Conservation (phyloP, 2,888 invertebrate genomes). For the Acleris literana region DNA sequence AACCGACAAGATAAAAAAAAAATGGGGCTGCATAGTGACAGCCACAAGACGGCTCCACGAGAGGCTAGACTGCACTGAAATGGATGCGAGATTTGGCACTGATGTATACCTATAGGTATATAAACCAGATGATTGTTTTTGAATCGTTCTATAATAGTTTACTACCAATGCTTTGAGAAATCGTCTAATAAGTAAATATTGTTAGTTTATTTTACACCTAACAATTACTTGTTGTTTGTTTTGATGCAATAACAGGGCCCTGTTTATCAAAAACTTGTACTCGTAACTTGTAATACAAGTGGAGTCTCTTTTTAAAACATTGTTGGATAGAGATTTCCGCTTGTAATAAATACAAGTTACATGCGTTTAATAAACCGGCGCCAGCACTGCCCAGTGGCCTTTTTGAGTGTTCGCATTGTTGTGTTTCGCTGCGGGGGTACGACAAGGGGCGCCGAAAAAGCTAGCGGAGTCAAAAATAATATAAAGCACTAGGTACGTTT, state of each 20-base stretch:
- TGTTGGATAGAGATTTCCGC: too few relatives aligned
- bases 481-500: too few relatives aligned
- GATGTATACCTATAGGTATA: neutral
- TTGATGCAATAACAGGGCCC: neutral
- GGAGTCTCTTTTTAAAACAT: too few relatives aligned
- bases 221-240: neutral
- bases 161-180: neutral
- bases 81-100: neutral
- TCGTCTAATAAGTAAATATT: neutral
- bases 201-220: neutral
- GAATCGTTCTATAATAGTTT: neutral
- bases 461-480: too few relatives aligned
- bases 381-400: too few relatives aligned
- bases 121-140: neutral
- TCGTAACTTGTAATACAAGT: too few relatives aligned
- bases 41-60: neutral
- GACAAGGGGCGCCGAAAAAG: too few relatives aligned
- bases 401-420: too few relatives aligned
- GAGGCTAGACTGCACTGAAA: neutral
- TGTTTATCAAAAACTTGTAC: too few relatives aligned
- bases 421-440: too few relatives aligned
- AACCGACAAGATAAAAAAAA: conserved; percentile 46
- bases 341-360: too few relatives aligned
- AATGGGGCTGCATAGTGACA: conserved; percentile 47
- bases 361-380: too few relatives aligned